Conservation (phyloP, 2,888 invertebrate species). For the Drosophila histrio region DNA sequence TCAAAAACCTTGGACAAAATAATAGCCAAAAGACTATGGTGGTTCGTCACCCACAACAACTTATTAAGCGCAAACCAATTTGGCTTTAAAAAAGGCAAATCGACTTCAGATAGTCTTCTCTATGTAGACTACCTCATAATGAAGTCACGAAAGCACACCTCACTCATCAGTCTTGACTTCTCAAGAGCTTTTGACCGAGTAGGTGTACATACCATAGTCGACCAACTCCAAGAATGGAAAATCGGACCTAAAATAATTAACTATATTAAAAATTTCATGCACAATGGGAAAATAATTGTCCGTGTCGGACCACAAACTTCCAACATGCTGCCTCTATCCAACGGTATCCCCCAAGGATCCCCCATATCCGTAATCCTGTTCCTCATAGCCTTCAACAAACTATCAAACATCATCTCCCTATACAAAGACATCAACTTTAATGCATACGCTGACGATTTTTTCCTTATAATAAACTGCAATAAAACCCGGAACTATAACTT, state of each 20-base stretch:
- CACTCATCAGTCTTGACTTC: conserved; percentile 24
- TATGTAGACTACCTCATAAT: no score
- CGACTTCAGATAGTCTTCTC: no score
- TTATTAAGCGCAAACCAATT: not conserved
- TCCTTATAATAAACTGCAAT: not conserved
- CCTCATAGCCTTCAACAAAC: conserved; percentile 8
- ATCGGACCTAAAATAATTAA: conserved; percentile 5
- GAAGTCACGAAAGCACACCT: conserved; percentile 8
- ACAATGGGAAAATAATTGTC: conserved; percentile 3
- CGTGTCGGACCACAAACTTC: not conserved
- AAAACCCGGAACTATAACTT: no score
- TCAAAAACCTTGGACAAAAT: conserved; percentile 21
- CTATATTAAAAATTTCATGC: conserved; percentile 10
- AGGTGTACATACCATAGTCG: conserved; percentile 4
- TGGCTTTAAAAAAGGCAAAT: conserved; percentile 12
- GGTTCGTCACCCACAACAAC: conserved; percentile 8
- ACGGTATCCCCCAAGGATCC: conserved; percentile 8
- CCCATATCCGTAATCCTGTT: conserved; percentile 10
- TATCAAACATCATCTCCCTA: not conserved
- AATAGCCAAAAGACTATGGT: conserved; percentile 27
- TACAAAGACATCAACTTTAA: conserved; percentile 9
- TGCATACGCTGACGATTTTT: conserved; percentile 6
- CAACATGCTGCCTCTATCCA: not conserved
- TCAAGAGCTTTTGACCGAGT: conserved; percentile 22
- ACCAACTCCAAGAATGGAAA: conserved; percentile 1